Percentiles rank a stretch among this genome's conserved stretches.
Conservation (phyloP, 2,797 vertebrate species). For the Rhinatrema bivittatum region DNA sequence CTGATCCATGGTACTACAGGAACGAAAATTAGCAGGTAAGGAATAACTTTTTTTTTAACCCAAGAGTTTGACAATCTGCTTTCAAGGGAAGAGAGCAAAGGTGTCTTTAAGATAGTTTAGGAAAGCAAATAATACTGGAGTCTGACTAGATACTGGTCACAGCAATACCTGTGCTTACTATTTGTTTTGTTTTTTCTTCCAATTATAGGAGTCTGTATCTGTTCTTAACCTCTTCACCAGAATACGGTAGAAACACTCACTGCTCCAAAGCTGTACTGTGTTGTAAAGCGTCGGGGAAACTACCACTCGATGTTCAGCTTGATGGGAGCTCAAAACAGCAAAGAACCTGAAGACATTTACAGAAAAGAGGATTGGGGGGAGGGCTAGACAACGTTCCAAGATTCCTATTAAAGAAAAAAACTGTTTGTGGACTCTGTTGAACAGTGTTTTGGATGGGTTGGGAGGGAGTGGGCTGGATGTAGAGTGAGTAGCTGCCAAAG, state of each 20-base stretch:
- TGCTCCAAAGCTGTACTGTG: slow-evolving; percentile 1
- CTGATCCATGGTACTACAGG: too few relatives aligned
- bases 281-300: slow-evolving; percentile 9
- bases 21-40: too few relatives aligned
- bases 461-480: slow-evolving; percentile 21
- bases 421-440: slow-evolving; percentile 31
- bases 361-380: slow-evolving; percentile 4
- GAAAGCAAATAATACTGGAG: too few relatives aligned
- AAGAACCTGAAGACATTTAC: slow-evolving; percentile 11
- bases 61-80: too few relatives aligned
- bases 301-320: slow-evolving; percentile 14
- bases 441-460: too few relatives aligned
- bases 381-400: slow-evolving; percentile 11
- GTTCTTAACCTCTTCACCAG: slow-evolving; percentile 90
- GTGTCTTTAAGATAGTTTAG: too few relatives aligned
- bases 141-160: too few relatives aligned
- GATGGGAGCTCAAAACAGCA: too few relatives aligned
- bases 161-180: too few relatives aligned
- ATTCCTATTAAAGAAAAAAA: slow-evolving; percentile 49
- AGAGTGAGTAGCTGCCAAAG: slow-evolving; percentile 15
- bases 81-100: too few relatives aligned
- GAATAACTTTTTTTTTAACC: too few relatives aligned
- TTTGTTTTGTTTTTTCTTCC: not conserved
- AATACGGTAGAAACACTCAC: slow-evolving; percentile 66
- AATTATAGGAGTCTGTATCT: slow-evolving; percentile 79